A percentile compares a stretch with the other conserved stretches of the same genome.
phyloP scores from a whole-genome alignment of 2,888 invertebrate genomes.

The Phorcus lineatus region DNA sequence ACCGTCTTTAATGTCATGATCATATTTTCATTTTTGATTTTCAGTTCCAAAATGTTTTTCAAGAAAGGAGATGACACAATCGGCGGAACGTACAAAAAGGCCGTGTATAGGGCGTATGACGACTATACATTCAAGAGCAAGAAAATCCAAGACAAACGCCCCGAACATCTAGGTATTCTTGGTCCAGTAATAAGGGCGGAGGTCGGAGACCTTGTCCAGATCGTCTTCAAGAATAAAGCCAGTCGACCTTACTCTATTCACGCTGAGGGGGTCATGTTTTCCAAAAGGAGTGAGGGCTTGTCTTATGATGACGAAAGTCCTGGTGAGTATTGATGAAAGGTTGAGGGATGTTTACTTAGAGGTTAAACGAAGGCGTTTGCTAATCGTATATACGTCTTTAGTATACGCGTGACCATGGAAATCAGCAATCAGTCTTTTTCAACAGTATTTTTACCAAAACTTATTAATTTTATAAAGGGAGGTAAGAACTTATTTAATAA shows the following conservation, averaged over 20 bases:
- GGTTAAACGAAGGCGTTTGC: no score
- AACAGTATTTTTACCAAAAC: no score
- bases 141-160: conserved; percentile 19
- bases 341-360: no score
- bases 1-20: no score
- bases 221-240: conserved; percentile 50
- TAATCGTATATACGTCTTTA: no score
- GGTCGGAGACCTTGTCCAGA: conserved; percentile 45
- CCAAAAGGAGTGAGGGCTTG: conserved; percentile 31
- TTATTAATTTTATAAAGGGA: no score
- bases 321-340: not conserved
- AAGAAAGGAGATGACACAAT: conserved; percentile 20
- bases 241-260: conserved; percentile 52
- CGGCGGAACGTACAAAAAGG: conserved; percentile 33
- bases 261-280: conserved; percentile 46
- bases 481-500: no score
- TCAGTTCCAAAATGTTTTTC: conserved; percentile 25
- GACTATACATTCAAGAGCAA: conserved; percentile 10
- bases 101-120: conserved; percentile 30
- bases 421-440: no score
- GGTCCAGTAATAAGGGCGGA: conserved; percentile 44
- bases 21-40: no score
- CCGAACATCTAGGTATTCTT: conserved; percentile 40
- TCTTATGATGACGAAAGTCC: conserved; percentile 22
- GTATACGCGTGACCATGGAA: no score